Base-by-base conservation (phyloP, 1,140 invertebrate genomes). In the Drosophila lacertosa region DNA sequence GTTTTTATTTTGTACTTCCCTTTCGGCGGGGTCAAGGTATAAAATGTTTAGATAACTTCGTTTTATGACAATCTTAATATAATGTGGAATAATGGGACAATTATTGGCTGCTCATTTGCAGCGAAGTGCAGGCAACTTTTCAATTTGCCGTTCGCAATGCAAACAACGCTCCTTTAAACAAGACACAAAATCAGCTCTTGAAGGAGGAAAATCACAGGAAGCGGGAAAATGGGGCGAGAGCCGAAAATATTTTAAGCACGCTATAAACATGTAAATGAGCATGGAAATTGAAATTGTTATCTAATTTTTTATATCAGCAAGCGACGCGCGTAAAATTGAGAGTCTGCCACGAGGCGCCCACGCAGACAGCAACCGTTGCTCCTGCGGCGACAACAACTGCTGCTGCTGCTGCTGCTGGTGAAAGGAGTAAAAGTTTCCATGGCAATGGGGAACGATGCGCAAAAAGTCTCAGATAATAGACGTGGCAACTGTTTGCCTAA, bases 241-340 rank as follows among this genome's bases (percentile, higher is more conserved):
- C 33, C 24, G 15, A 67, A 82, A 78, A 88, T 88, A 88, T 88
- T 86, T 86, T 88, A 88, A 88, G 83, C 82, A 82, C 79, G 78
- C 82, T 83, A 89, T 90, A 88, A 88, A 83, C 78, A 90, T 90
- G 88, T 90, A 90, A 90, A 90, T 90, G 82, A 90, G 88, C 74
- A 77, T 88, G 88, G 88, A 90, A 90, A 90, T 90, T 90, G 88
- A 90, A 90, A 90, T 88, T 90, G 78, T 90, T 89, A 89, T 90
- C 88, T 88, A 88, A 88, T 89, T 83, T 88, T 86, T 88, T 83
- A 89, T 86, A 89, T 89, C 81, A 88, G 74, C 70, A 51, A 53
- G 54, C 44, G 55, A 54, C 57, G 73, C 79, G 75, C 71, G 62
- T 64, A 73, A 84, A 83, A 74, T 65, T 68, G 63, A 48, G 57